A percentile compares a stretch with the other conserved stretches of the same genome.
phyloP scores from a whole-genome alignment of 2,888 invertebrate species.

The Apotomis turbidana region DNA sequence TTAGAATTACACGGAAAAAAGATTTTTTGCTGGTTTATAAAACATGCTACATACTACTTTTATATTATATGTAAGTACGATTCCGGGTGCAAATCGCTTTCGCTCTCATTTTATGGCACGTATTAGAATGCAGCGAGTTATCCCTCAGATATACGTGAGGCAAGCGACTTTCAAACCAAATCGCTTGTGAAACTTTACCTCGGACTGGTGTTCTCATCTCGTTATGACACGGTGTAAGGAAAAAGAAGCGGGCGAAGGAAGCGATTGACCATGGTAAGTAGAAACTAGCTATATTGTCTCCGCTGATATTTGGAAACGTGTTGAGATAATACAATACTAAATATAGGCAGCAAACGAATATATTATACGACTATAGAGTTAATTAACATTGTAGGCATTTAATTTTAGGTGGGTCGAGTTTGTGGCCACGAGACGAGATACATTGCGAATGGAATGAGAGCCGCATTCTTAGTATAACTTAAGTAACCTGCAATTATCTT shows the following conservation, averaged over 20 bases:
- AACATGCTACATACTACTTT: too few relatives aligned
- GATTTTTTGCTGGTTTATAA: too few relatives aligned
- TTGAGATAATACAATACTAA: too few relatives aligned
- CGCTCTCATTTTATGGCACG: conserved; percentile 38
- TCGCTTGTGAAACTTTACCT: conserved; percentile 58
- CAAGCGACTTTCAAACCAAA: conserved; percentile 62
- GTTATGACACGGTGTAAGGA: conserved; percentile 35
- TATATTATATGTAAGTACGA: background rate
- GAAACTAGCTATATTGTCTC: conserved; percentile 4
- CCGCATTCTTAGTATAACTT: too few relatives aligned
- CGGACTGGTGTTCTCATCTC: conserved; percentile 43
- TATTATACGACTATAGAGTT: background rate
- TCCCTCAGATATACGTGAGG: conserved; percentile 57
- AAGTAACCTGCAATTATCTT: too few relatives aligned
- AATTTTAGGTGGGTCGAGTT: too few relatives aligned
- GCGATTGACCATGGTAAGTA: conserved; percentile 1
- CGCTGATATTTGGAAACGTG: background rate
- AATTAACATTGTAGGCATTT: too few relatives aligned
- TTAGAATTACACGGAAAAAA: too few relatives aligned
- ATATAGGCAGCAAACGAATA: background rate
- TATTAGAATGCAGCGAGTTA: conserved; percentile 50
- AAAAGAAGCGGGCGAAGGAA: conserved; percentile 17
- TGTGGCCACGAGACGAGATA: too few relatives aligned
- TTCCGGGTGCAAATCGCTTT: conserved; percentile 13
- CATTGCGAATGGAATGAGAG: too few relatives aligned